Conservation (phyloP, 2,797 vertebrate genomes). For the Numenius phaeopus region DNA sequence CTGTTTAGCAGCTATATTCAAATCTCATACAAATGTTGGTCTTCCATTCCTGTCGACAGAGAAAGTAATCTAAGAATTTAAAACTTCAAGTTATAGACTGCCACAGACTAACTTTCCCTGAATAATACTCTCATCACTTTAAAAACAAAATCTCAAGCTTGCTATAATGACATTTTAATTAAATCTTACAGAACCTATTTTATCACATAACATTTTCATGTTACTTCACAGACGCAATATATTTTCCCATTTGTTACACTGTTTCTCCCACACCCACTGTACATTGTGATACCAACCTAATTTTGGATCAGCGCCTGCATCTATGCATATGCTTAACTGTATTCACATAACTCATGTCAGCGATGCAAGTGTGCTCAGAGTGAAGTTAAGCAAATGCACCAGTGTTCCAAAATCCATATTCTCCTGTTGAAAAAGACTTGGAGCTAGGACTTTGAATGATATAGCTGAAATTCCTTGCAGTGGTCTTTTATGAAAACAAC, state of each 20-base stretch:
- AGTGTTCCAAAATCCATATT: constrained; percentile 54
- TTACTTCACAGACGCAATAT: constrained; percentile 53
- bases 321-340: constrained; percentile 61
- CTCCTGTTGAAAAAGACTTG: constrained; percentile 49
- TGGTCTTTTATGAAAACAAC: constrained; percentile 71
- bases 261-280: constrained; percentile 60
- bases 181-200: constrained; percentile 56
- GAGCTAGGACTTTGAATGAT: constrained; percentile 58
- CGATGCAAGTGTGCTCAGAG: constrained; percentile 31
- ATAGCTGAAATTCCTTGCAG: constrained; percentile 54
- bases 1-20: constrained; percentile 19
- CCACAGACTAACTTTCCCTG: background rate
- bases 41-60: background rate
- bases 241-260: constrained; percentile 65
- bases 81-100: constrained; percentile 9
- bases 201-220: constrained; percentile 51
- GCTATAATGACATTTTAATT: constrained; percentile 61
- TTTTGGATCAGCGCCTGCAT: constrained; percentile 67
- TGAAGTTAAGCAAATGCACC: constrained; percentile 35
- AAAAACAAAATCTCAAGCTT: constrained; percentile 6
- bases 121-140: constrained; percentile 4
- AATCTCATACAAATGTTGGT: constrained; percentile 10
- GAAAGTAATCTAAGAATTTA: constrained; percentile 1
- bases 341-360: constrained; percentile 62
- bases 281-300: constrained; percentile 67